Evolutionary conservation across 1,140 invertebrate species (phyloP), one percentile per base, ranked within the genome.

Genomic region (Macrobrachium nipponense): DNA sequence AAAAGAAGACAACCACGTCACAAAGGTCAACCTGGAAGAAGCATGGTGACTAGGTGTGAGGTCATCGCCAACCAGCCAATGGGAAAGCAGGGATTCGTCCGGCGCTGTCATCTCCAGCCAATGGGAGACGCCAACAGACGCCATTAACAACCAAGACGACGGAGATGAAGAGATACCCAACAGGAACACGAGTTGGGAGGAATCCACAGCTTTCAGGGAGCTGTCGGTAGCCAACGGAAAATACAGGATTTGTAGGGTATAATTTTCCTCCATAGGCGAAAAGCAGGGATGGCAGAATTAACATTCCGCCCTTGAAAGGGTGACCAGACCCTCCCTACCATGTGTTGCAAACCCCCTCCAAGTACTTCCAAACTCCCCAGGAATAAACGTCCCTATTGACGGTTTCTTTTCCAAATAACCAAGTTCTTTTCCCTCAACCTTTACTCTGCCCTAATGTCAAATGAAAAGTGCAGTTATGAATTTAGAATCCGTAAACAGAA

Each of bases 11-110:
- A 70, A 88, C 72, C 82, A 81, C 51, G 82, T 79, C 78, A 76
- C 87, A 61, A 88, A 88, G 78, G 36, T 88, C 59, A 88, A 88
- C 82, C n/a, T 85, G 17, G 82, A 88, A 51, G 78, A 88, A 60
- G 87, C 79, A 60, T 88, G 87, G 87, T 88, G 87, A 88, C 87
- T 88, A 88, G 80, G 82, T 81, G 82, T 82, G 72, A 82, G 82
- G 23, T 75, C 82, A 20, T 70, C 87, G 23, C 87, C 87, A n/a
- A 60, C 76, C 4, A 66, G 75, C 64, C 79, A 86, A 23, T 88
- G 87, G 87, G 72, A 86, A 51, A 88, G 61, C 59, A 66, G 87
- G 43, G 87, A 88, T 36, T 88, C 87, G 36, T 82, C 83, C 7
- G 83, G 87, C 15, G 87, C 75, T 27, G 80, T 88, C 60, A 88